Base-by-base conservation (phyloP, 2,888 invertebrate genomes). In the Temnothorax unifasciatus region DNA sequence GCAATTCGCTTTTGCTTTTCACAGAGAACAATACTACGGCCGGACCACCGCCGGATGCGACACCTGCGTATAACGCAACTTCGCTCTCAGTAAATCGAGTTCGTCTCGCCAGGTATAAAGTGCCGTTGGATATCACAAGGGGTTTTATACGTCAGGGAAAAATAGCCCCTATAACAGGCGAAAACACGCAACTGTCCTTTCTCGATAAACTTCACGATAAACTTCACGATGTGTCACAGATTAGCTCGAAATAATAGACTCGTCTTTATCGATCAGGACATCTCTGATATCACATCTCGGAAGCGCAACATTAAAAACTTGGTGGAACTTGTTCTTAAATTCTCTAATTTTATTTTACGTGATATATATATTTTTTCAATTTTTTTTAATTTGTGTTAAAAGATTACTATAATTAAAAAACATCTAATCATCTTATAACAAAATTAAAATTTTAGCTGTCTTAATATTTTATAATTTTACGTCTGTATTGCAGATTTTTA, bases 21-120 rank as follows among this genome's bases (percentile, higher is more conserved):
- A 82, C 54, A 15, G 18, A 11, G 50, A 86, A 88, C 84, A 88
- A 88, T 88, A 66, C 73, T 61, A 71, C 59, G 47, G 47, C 47
- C 59, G 84, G 86, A 54, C 68, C 74, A 81, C 79, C 79, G 74
- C 13, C 52, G 52, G 77, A 47, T 85, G 77, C 64, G 74, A 83
- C 83, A 86, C 82, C 75, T 83, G 87, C 81, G 68, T 69, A 61
- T 63, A 68, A 85, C 84, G 86, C 81, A 85, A 88, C 90, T 89
- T 89, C 64, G 50, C 88, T 84, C 82, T 76, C 63, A 41, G 59
- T 29, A 74, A 83, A 86, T 84, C 77, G 84, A 82, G 81, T 77
- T 84, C 64, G 75, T 73, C 85, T 54, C 79, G 73, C 79, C 77
- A 83, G 84, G 81, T 87, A 71, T 83, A 86, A 83, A 87, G 84